phyloP scores from a whole-genome alignment of 2,888 invertebrate species.

The Thumatha senex region DNA sequence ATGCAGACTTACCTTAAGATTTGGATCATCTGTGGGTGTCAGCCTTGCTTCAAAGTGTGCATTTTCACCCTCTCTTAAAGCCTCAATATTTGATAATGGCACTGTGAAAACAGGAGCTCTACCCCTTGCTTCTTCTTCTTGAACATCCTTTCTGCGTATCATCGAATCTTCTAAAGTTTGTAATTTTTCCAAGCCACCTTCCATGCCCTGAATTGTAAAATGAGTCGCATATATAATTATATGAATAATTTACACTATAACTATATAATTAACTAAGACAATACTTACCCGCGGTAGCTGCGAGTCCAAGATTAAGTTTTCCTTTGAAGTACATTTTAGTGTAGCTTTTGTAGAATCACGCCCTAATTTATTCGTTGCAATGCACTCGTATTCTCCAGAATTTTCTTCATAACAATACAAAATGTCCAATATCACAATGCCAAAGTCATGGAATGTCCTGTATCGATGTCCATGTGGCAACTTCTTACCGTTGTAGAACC shows the following conservation, averaged over 20 bases:
- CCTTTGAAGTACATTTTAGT: slow-evolving; percentile 93
- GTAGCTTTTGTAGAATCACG: slow-evolving; percentile 93
- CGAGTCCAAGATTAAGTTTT: slow-evolving; percentile 95
- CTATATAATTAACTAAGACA: background rate
- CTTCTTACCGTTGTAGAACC: slow-evolving; percentile 97
- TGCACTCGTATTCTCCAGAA: slow-evolving; percentile 96
- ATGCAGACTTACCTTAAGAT: slow-evolving; percentile 85
- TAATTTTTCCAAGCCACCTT: slow-evolving; percentile 96
- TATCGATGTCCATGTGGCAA: slow-evolving; percentile 97
- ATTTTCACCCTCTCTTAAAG: slow-evolving; percentile 94
- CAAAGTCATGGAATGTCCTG: slow-evolving; percentile 98
- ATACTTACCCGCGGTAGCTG: slow-evolving; percentile 93
- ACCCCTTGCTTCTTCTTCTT: slow-evolving; percentile 88
- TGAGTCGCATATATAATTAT: background rate
- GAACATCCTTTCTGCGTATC: slow-evolving; percentile 89
- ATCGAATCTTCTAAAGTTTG: slow-evolving; percentile 95
- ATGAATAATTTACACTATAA: too few relatives aligned
- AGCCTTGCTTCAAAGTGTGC: slow-evolving; percentile 95
- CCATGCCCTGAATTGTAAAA: slow-evolving; percentile 88
- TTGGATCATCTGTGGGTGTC: slow-evolving; percentile 95
- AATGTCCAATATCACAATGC: slow-evolving; percentile 97
- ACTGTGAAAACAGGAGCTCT: slow-evolving; percentile 96
- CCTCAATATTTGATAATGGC: slow-evolving; percentile 93
- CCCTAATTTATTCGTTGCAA: slow-evolving; percentile 96
- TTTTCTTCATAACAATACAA: slow-evolving; percentile 98